A percentile compares a stretch with the other conserved stretches of the same genome.
These are phyloP conservation scores for Nesoenas mayeri DNA, from an alignment of 2,113 vertebrate genomes.

Conservation along the genomic window DNA sequence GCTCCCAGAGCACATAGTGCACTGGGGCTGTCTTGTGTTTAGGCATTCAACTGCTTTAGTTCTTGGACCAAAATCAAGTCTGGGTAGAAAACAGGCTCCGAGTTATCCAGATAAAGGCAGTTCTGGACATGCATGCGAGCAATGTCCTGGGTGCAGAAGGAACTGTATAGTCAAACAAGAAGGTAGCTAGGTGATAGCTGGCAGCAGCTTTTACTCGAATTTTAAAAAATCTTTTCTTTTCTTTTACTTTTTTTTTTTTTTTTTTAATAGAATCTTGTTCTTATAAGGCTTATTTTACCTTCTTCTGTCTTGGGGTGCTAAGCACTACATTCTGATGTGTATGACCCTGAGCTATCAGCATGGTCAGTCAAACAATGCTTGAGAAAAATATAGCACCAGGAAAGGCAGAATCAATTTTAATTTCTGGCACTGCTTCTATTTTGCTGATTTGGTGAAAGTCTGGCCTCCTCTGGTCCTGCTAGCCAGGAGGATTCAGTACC, in stretches of 20 bases:
- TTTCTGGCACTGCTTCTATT: not conserved
- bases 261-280: not conserved
- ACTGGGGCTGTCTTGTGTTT: not conserved
- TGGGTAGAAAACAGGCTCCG: not conserved
- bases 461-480: not conserved
- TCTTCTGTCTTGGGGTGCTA: not conserved
- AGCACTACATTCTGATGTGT: not conserved
- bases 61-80: not conserved
- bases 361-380: not conserved
- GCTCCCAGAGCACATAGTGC: not conserved
- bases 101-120: not conserved
- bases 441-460: not conserved
- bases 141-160: not conserved
- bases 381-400: not conserved
- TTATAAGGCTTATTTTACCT: not conserved
- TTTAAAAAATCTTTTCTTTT: no score
- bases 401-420: not conserved
- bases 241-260: no score
- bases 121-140: not conserved
- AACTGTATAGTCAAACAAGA: not conserved
- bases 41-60: not conserved
- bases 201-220: not conserved
- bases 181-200: not conserved
- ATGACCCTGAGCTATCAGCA: not conserved
- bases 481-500: not conserved